These are phyloP conservation scores for Ophion ellenae DNA, from an alignment of 2,888 invertebrate species.

Conservation along the genomic window DNA sequence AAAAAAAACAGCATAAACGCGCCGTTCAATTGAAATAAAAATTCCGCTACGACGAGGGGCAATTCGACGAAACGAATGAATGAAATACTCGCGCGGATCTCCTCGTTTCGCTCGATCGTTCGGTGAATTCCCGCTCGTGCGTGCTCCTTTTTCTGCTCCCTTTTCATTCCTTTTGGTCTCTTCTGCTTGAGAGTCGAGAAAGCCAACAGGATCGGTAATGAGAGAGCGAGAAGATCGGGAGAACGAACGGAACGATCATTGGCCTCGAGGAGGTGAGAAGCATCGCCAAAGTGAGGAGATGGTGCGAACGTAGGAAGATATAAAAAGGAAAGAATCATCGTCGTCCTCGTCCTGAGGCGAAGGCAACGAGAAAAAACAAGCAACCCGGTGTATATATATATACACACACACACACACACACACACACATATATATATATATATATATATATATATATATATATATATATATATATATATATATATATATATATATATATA, in stretches of 20 bases:
- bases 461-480: too few species aligned
- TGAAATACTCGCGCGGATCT: slow-evolving; percentile 25
- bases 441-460: too few species aligned
- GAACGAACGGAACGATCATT: background rate
- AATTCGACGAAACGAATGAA: slow-evolving; percentile 30
- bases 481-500: too few species aligned
- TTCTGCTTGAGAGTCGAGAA: background rate
- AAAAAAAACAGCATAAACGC: background rate
- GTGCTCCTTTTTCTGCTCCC: background rate
- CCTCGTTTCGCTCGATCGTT: slow-evolving; percentile 2
- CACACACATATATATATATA: too few species aligned
- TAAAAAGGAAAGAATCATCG: slow-evolving; percentile 4
- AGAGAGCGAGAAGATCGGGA: background rate
- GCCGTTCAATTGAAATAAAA: background rate
- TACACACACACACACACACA: too few species aligned
- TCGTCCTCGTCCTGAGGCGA: background rate
- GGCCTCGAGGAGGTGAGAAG: slow-evolving; percentile 39
- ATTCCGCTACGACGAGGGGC: background rate
- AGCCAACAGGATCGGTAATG: slow-evolving; percentile 3
- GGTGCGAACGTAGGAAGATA: slow-evolving; percentile 30
- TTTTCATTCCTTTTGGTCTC: background rate
- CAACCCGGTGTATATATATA: too few species aligned
- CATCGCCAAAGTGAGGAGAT: slow-evolving; percentile 38
- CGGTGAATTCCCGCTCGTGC: slow-evolving; percentile 15
- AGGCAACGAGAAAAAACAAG: slow-evolving; percentile 1